phyloP scores from a whole-genome alignment of 2,888 invertebrate genomes.

The Lasioglossum vierecki region DNA sequence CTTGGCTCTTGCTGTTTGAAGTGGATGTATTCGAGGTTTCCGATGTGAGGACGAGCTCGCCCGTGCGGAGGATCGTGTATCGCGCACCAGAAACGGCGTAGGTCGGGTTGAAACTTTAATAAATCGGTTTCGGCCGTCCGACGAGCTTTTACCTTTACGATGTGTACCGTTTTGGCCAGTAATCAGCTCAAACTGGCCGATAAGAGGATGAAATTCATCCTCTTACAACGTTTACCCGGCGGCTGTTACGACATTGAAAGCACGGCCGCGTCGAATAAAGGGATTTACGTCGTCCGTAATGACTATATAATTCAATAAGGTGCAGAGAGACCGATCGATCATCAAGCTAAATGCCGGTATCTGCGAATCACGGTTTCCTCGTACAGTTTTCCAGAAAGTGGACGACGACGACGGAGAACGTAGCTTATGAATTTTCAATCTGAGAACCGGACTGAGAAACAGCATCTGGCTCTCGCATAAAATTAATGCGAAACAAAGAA shows the following conservation, averaged over 20 bases:
- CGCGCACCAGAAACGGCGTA: not conserved
- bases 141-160: conserved; percentile 41
- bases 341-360: not conserved
- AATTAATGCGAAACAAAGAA: not conserved
- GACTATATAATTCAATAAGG: conserved; percentile 24
- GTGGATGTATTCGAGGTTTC: not conserved
- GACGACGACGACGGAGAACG: too few relatives aligned
- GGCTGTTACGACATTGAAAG: conserved; percentile 49
- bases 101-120: conserved; percentile 28
- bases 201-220: conserved; percentile 63
- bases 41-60: not conserved
- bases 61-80: not conserved
- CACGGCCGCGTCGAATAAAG: conserved; percentile 20
- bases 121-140: conserved; percentile 25
- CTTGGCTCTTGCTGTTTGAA: not conserved
- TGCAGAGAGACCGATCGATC: not conserved
- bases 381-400: not conserved
- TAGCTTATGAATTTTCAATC: not conserved
- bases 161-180: conserved; percentile 44
- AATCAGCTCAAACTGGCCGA: conserved; percentile 62
- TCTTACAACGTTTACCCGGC: conserved; percentile 50
- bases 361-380: not conserved
- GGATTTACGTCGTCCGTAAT: conserved; percentile 42
- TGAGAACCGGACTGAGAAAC: not conserved
- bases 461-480: not conserved